phyloP scores from a whole-genome alignment of 2,797 vertebrate genomes.

The Pseudopleuronectes americanus region DNA sequence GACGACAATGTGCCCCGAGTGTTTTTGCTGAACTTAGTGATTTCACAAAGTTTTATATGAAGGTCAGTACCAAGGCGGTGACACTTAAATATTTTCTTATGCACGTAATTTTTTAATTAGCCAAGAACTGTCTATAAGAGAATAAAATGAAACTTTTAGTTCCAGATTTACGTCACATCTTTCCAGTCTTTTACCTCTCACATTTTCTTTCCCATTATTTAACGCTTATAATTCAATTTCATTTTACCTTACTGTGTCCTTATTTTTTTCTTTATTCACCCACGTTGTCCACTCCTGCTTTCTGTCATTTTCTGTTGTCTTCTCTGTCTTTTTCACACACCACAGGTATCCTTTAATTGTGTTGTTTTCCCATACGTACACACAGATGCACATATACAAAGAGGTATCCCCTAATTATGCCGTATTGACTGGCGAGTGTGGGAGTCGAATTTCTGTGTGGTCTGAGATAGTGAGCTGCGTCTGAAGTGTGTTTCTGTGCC shows the following conservation, averaged over 20 bases:
- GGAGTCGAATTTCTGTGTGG: conserved; percentile 36
- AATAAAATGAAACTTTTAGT: no score
- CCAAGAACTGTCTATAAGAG: no score
- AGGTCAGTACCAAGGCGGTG: no score
- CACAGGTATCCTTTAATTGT: conserved; percentile 9
- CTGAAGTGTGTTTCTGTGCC: conserved; percentile 30
- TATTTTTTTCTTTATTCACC: neutral
- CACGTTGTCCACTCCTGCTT: neutral
- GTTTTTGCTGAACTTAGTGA: no score
- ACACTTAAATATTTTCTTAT: no score
- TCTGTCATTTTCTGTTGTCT: neutral
- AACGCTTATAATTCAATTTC: neutral
- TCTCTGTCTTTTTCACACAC: neutral
- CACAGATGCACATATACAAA: neutral
- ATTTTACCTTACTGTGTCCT: neutral
- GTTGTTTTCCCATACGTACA: no score
- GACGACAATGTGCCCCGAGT: no score
- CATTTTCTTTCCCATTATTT: no score
- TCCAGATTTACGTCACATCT: no score
- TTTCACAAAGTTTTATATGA: no score
- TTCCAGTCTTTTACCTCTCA: no score
- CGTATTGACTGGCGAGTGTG: conserved; percentile 12
- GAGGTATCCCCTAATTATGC: conserved; percentile 37
- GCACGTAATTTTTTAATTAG: no score
- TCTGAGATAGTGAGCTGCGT: conserved; percentile 36